These are phyloP conservation scores for Pantherophis vulpinus DNA, from an alignment of 2,797 vertebrate genomes.

Conservation along the genomic window DNA sequence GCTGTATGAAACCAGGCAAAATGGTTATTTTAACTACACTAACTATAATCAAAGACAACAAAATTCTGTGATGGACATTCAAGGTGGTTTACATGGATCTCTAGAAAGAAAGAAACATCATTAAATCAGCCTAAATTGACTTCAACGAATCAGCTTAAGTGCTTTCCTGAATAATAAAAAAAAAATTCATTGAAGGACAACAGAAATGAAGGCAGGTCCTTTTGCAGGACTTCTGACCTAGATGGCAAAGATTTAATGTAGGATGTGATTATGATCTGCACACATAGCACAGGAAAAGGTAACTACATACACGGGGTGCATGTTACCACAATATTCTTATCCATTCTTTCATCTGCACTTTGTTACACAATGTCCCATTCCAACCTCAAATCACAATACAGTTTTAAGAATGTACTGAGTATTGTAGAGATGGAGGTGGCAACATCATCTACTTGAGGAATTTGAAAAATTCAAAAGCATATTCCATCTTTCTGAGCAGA, in stretches of 20 bases:
- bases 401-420: background rate
- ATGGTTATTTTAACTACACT: background rate
- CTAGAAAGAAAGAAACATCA: background rate
- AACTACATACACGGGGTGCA: background rate
- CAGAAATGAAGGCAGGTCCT: background rate
- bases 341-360: background rate
- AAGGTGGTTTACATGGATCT: background rate
- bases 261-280: background rate
- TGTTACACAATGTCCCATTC: background rate
- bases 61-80: background rate
- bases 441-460: background rate
- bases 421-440: background rate
- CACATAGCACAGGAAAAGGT: background rate
- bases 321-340: background rate
- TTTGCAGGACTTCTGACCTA: background rate
- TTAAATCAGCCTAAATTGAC: background rate
- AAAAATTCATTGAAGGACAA: background rate
- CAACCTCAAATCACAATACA: background rate
- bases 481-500: background rate
- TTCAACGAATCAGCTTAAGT: background rate
- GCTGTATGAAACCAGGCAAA: background rate
- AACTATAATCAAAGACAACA: background rate
- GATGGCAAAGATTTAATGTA: background rate
- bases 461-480: background rate
- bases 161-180: background rate